These are phyloP conservation scores for Sapajus apella DNA, from an alignment of 2,113 vertebrate species.

Conservation along the genomic window DNA sequence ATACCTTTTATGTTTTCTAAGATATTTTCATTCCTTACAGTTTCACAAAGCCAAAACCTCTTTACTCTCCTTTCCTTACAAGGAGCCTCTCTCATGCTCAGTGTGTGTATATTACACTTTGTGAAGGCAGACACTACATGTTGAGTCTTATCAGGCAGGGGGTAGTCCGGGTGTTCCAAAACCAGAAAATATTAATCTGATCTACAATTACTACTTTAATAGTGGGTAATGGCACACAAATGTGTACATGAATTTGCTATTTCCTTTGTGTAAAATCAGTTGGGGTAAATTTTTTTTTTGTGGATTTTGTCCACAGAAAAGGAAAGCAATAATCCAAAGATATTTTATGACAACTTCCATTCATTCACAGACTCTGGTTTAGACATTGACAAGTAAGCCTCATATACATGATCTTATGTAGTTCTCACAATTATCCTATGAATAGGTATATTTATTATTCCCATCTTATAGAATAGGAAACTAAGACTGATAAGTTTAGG, in stretches of 20 bases:
- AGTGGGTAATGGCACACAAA: not conserved
- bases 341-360: not conserved
- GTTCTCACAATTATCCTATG: not conserved
- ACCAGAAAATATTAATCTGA: conserved; percentile 18
- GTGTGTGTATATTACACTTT: not conserved
- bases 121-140: not conserved
- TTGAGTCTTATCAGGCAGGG: not conserved
- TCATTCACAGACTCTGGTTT: not conserved
- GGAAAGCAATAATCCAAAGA: conserved; percentile 73
- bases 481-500: not conserved
- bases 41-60: not conserved
- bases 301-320: conserved; percentile 69
- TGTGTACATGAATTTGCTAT: not conserved
- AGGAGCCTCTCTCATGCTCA: rapidly evolving
- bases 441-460: not conserved
- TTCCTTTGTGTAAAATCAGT: conserved; percentile 75
- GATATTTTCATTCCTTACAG: not conserved
- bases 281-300: conserved; percentile 59
- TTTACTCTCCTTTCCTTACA: not conserved
- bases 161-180: not conserved
- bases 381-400: not conserved
- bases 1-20: not conserved
- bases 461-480: not conserved
- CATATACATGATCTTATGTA: not conserved
- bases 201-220: not conserved